Base-by-base conservation (phyloP, 2,888 invertebrate genomes). In the Chrysomela aeneicollis region DNA sequence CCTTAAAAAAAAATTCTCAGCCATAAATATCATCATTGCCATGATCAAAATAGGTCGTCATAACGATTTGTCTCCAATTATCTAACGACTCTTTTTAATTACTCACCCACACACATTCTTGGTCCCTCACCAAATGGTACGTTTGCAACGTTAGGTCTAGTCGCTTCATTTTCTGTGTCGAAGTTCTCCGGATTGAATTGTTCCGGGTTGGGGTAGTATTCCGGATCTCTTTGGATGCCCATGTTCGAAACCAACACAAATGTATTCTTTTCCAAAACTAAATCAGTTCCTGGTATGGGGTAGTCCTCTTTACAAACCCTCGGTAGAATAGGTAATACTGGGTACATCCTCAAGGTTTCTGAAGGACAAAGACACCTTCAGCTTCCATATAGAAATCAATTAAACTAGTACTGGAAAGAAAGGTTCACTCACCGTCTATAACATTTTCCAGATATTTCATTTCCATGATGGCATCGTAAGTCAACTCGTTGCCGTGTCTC, bases 161-260 rank as follows among this genome's bases (percentile, higher is more conserved):
- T 62, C 4, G 47, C 81, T 67, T 86, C 87, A 26, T 85, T 85
- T 63, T 86, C 85, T 2, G 82, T 79, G 0, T 83, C 77, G 78
- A 89, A 90, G 68, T 89, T 82, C n/a, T 89, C 87, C 0, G 89
- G 89, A 58, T 86, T 84, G 66, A 89, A 90, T 32, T 83, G 82
- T 1, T 87, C 83, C 0, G 90, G 90, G 9, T 90, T 83, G 0
- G 87, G 86, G 61, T 74, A 77, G 63, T 74, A 73, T 59, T 76
- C 74, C 8, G 75, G 73, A 68, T 78, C 77, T 46, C 72, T 66
- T 9, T 78, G 78, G 10, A 79, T 67, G 8, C 75, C 78, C 54
- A 74, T 61, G 57, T 71, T 73, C 3, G 75, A 67, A 37, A 79
- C 71, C 47, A 74, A 32, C 4, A 77, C 71, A 6, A 69, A 64